Evolutionary conservation across 2,888 invertebrate species (phyloP), one percentile per base, ranked within the genome.

Genomic region (Marasmarcha lunaedactyla): DNA sequence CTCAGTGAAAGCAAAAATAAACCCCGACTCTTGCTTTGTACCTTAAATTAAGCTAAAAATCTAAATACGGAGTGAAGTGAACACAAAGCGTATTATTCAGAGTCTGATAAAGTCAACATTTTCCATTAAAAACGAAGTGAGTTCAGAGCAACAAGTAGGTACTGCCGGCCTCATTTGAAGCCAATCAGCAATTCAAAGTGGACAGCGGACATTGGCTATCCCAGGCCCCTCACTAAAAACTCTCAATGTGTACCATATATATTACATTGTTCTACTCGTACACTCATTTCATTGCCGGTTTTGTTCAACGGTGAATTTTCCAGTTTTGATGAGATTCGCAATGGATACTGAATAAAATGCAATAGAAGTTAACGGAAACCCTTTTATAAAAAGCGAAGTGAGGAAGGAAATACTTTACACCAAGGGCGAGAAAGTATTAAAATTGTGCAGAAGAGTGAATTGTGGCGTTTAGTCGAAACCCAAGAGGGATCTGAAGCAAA

Each of bases 131-230:
- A 61, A 55, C 49, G 43, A 48, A 44, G 51, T 49, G 47, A 55
- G 55, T 59, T 53, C 52, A 49, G 49, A 57, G 59, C 62, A 63
- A 65, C 61, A 63, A 62, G 62, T 62, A 54, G 55, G 53, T 50
- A 48, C 53, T 30, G 49, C 48, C 43, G 49, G 45, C 54, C 55
- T 54, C 57, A 56, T 57, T 59, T 54, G 50, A 55, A 52, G 54
- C 52, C 59, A 61, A 63, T 63, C 63, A 61, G 61, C 62, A 62
- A 62, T 62, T 61, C 61, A 61, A 62, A 63, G 51, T 50, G 56
- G 49, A 45, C 40, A 47, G 39, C 49, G 59, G 56, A 54, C 59
- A 54, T 46, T 49, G 57, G 51, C 54, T 43, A 54, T 50, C 30
- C 30, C 30, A 30, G 6, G n/a, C 9, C 30, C 10, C 11, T 9